Evolutionary conservation across 2,113 vertebrate genomes (phyloP).

Genomic region (Xerus inauris): DNA sequence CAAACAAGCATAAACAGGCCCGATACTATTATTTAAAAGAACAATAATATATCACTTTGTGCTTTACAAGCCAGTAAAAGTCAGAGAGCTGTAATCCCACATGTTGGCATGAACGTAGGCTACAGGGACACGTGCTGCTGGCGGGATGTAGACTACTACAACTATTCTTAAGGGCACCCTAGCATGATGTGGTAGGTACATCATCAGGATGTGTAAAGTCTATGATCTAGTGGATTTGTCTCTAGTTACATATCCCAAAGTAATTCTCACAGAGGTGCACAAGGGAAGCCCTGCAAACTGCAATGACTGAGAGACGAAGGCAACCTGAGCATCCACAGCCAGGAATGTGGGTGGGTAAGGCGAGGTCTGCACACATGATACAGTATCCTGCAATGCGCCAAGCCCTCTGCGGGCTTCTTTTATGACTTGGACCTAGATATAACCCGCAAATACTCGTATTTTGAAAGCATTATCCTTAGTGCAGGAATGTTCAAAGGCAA

Average conservation of each 20-base stretch:
- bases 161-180: neutral
- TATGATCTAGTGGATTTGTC: neutral
- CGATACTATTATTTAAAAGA: neutral
- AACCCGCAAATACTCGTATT: too few relatives aligned
- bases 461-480: too few relatives aligned
- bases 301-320: neutral
- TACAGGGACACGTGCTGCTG: rapidly evolving
- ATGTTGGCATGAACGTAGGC: neutral
- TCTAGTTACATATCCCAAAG: neutral
- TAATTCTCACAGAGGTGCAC: neutral
- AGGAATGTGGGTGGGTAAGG: rapidly evolving
- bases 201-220: rapidly evolving
- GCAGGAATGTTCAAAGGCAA: too few relatives aligned
- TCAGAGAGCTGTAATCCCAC: neutral
- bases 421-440: too few relatives aligned
- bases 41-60: neutral
- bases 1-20: neutral
- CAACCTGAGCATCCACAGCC: rapidly evolving
- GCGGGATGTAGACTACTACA: rapidly evolving
- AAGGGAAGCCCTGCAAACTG: neutral
- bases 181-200: rapidly evolving
- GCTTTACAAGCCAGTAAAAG: neutral
- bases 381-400: rapidly evolving
- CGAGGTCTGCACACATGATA: rapidly evolving
- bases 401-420: neutral